Evolutionary conservation across 2,113 vertebrate genomes (phyloP).

Genomic region (Vulpes ferrilata): DNA sequence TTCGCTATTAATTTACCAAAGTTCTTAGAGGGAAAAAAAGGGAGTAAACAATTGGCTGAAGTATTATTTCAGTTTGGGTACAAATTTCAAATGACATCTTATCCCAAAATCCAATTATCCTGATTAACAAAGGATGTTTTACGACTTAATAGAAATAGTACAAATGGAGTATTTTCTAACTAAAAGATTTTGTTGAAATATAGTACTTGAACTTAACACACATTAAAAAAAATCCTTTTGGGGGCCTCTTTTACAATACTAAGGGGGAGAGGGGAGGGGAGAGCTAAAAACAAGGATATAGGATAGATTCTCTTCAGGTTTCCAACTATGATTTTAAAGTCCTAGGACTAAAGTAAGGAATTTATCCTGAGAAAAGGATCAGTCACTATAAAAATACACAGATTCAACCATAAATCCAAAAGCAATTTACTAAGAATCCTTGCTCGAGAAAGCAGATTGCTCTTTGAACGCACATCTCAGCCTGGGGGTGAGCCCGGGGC

Average conservation of each 20-base stretch:
- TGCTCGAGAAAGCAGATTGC: slow-evolving; percentile 33
- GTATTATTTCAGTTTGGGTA: neutral
- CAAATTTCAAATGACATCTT: neutral
- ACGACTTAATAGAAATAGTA: neutral
- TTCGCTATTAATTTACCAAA: neutral
- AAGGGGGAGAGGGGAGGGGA: accelerated
- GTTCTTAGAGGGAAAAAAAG: neutral
- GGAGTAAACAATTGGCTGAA: neutral
- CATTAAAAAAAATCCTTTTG: neutral
- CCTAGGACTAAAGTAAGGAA: neutral
- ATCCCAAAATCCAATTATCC: neutral
- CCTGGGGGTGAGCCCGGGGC: accelerated
- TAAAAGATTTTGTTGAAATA: neutral
- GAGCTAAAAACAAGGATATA: neutral
- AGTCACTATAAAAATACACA: neutral
- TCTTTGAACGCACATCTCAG: neutral
- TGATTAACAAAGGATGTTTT: neutral
- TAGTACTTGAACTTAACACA: neutral
- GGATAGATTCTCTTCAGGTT: neutral
- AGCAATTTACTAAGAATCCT: slow-evolving; percentile 57
- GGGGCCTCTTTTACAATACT: neutral
- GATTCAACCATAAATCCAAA: slow-evolving; percentile 52
- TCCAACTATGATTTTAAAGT: neutral
- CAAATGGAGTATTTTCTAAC: neutral
- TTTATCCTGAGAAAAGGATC: neutral